Percentiles rank a stretch among this genome's conserved stretches.
Evolutionary conservation across 2,888 invertebrate genomes (phyloP).

Genomic region (Hemistola chrysoprasaria): DNA sequence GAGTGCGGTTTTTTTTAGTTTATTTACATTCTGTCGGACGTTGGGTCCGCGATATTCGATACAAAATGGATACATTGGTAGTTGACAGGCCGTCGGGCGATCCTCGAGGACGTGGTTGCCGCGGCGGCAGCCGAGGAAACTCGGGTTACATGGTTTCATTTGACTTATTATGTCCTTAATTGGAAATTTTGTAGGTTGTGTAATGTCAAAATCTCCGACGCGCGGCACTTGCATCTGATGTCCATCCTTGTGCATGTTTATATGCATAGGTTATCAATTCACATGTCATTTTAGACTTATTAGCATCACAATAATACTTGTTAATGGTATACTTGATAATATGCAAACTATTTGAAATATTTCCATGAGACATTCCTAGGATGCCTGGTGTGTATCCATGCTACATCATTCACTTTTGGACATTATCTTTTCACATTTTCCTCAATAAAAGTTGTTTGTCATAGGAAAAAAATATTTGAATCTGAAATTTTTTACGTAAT

Average conservation of each 20-base stretch:
- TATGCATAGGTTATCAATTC: conserved; percentile 29
- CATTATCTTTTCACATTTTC: no score
- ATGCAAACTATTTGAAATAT: conserved; percentile 20
- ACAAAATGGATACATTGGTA: conserved; percentile 70
- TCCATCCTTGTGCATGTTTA: conserved; percentile 24
- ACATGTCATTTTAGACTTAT: conserved; percentile 32
- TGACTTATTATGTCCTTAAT: conserved; percentile 31
- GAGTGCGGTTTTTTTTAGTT: conserved; percentile 64
- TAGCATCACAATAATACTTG: conserved; percentile 27
- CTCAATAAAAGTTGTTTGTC: no score
- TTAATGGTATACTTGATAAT: conserved; percentile 18
- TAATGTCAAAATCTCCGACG: conserved; percentile 39
- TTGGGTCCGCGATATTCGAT: conserved; percentile 53
- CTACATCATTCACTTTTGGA: not conserved
- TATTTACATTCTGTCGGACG: conserved; percentile 72
- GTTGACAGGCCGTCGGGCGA: conserved; percentile 58
- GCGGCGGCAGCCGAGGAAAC: conserved; percentile 42
- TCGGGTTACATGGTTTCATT: conserved; percentile 38
- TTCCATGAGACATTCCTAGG: conserved; percentile 19
- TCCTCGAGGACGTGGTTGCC: conserved; percentile 48
- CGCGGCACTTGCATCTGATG: conserved; percentile 19
- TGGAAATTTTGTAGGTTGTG: conserved; percentile 57
- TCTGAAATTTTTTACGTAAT: no score
- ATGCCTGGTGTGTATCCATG: conserved; percentile 9
- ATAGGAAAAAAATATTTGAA: no score